phyloP scores from a whole-genome alignment of 2,797 vertebrate species.

The Chaetophractus vellerosus region DNA sequence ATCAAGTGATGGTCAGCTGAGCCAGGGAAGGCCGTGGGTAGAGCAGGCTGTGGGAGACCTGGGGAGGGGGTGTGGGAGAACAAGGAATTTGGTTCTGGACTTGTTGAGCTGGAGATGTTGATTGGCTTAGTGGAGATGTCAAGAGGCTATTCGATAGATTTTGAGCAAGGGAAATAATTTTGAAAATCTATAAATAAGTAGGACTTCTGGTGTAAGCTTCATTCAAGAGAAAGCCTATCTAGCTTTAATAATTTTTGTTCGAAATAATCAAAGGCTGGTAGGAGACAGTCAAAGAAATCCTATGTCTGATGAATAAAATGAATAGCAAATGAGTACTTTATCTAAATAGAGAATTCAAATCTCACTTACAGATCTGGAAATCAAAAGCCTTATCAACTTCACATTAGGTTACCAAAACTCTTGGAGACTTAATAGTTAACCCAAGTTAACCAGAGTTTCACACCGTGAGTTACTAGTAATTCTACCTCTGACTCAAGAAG shows the following conservation, averaged over 20 bases:
- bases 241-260: slow-evolving; percentile 36
- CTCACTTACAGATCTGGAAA: not conserved
- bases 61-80: accelerated
- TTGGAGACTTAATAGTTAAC: not conserved
- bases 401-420: not conserved
- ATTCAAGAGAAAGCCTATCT: not conserved
- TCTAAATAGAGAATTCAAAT: slow-evolving; percentile 16
- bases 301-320: not conserved
- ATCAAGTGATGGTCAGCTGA: not conserved
- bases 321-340: slow-evolving; percentile 25
- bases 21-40: not conserved
- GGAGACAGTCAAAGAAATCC: slow-evolving; percentile 1
- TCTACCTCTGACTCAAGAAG: not conserved
- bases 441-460: not conserved
- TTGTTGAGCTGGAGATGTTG: not conserved
- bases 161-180: not conserved
- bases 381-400: not conserved
- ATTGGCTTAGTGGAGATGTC: not conserved
- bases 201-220: not conserved
- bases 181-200: not conserved
- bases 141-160: not conserved
- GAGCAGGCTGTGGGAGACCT: not conserved
- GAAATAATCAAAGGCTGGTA: not conserved
- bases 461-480: not conserved
- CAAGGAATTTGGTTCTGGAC: not conserved